Base-by-base conservation (phyloP, 2,888 invertebrate species). In the Orgyia antiqua region DNA sequence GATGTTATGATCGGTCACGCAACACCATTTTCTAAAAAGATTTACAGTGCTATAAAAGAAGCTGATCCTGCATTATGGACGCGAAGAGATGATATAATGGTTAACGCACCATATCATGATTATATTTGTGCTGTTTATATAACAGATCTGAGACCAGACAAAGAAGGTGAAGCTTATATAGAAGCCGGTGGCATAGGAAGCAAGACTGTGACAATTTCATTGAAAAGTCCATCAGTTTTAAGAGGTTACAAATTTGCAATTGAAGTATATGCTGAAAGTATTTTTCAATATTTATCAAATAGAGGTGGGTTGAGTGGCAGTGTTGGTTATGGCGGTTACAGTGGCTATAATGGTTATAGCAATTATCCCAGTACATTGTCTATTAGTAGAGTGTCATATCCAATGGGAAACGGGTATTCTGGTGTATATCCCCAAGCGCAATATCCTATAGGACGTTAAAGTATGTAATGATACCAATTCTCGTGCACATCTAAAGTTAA, bases 171-270 rank as follows among this genome's bases (percentile, higher is more conserved):
- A 45, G 71, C 75, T 0, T 64, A 49, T 6, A 64, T 84, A 3
- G 63, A 68, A 33, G 70, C 63, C 20, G 84, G 84, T 1, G 83
- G 83, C 0, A 45, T 83, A 11, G 82, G 80, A 0, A 55, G 51
- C 0, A 72, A 67, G 10, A 68, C 58, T 44, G 83, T 84, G 0
- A 77, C 76, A 0, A 60, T 84, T 12, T 68, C 58, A 0, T 40
- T 84, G 19, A 73, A 74, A 21, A 84, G 83, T 45, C 82, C 83
- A 0, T 57, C 70, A 0, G 57, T 80, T 23, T 48, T 84, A 3
- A 57, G 79, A 44, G 84, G 82, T 1, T 83, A 79, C 31, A 76
- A 68, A 24, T 84, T 84, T 36, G 41, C 61, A 31, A 56, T 84
- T 10, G 76, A 82, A 48, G 79, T 84, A 9, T 83, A 65, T 24